A percentile compares a stretch with the other conserved stretches of the same genome.
Evolutionary conservation across 2,888 invertebrate genomes (phyloP).

Genomic region (Homarus gammarus): DNA sequence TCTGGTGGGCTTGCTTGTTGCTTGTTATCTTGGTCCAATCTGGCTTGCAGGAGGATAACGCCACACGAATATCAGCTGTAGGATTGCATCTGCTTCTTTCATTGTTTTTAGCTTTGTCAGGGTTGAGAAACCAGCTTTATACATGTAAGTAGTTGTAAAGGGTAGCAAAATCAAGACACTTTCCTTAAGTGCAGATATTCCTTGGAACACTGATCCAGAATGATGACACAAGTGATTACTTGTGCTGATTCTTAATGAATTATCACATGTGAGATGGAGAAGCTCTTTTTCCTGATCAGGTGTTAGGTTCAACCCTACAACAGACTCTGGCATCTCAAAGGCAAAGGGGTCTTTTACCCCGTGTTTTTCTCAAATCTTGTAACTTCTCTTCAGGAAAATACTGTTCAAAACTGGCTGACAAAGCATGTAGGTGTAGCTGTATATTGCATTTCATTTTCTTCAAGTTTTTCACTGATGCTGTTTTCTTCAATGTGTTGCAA

Average conservation of each 20-base stretch:
- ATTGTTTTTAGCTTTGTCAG: neutral
- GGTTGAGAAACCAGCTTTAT: slow-evolving; percentile 1
- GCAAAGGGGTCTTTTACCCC: neutral
- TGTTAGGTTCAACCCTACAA: slow-evolving; percentile 10
- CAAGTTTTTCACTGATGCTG: too few species aligned
- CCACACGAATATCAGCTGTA: neutral
- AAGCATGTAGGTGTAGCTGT: too few species aligned
- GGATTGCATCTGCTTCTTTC: neutral
- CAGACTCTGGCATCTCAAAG: neutral
- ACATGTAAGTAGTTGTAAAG: slow-evolving; percentile 10
- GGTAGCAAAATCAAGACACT: slow-evolving; percentile 20
- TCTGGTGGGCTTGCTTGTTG: neutral
- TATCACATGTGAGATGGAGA: neutral
- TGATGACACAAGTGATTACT: neutral
- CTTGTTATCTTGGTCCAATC: neutral
- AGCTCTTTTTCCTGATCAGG: slow-evolving; percentile 6
- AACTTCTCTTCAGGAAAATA: neutral
- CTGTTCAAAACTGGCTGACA: too few species aligned
- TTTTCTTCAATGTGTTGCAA: too few species aligned
- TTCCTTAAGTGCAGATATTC: slow-evolving; percentile 7
- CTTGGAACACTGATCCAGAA: too few species aligned
- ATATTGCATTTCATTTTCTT: too few species aligned
- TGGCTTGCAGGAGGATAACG: slow-evolving; percentile 25
- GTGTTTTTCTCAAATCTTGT: neutral
- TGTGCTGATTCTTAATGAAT: slow-evolving; percentile 30